These are phyloP conservation scores for Lasaia peninsularis DNA, from an alignment of 1,140 invertebrate species.

Conservation along the genomic window DNA sequence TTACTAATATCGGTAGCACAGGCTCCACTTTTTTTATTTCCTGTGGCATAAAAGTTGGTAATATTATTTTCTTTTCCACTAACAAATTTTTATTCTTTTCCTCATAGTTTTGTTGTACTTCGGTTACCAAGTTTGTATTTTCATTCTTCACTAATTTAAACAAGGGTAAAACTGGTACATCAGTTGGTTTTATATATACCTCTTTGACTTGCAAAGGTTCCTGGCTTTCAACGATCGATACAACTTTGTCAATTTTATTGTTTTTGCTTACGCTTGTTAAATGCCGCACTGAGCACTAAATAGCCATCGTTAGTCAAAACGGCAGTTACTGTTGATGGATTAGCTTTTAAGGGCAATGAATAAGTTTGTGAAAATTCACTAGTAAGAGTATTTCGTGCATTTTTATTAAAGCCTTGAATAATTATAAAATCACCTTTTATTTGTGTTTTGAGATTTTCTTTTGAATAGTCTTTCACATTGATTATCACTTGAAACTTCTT, in stretches of 20 bases:
- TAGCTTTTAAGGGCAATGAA: conserved; percentile 7
- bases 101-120: neutral
- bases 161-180: neutral
- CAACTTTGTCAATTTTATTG: neutral
- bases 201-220: conserved; percentile 3
- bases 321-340: neutral
- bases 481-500: conserved; percentile 14
- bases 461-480: conserved; percentile 11
- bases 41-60: neutral
- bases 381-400: neutral
- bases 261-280: conserved; percentile 7
- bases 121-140: neutral
- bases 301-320: conserved; percentile 16
- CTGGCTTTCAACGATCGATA: conserved; percentile 3
- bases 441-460: neutral
- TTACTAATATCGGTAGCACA: neutral
- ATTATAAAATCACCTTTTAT: conserved; percentile 9
- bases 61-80: neutral
- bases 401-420: conserved; percentile 5
- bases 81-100: neutral
- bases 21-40: neutral
- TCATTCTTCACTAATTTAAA: neutral
- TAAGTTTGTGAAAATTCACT: conserved; percentile 14
- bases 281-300: conserved; percentile 12
- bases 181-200: neutral